Base-by-base conservation (phyloP, 2,888 invertebrate genomes). In the Perizoma flavofasciatum region DNA sequence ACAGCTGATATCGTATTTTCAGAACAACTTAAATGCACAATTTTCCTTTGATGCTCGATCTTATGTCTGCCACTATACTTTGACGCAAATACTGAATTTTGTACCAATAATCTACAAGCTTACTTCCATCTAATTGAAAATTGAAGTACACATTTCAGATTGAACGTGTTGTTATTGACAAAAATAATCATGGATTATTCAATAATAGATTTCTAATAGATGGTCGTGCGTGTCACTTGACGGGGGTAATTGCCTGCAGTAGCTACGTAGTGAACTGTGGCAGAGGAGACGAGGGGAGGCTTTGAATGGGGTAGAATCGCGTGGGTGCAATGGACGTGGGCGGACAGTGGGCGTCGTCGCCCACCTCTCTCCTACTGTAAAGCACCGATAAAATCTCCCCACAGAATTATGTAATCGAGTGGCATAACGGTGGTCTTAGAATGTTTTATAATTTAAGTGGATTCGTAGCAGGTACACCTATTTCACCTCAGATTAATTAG, bases 271-370 rank as follows among this genome's bases (percentile, higher is more conserved):
- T 48, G 33, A 11, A 48, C 48, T 47, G n/a, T 50, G 54, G 44
- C 37, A 22, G 58, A 61, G 71, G 39, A 9, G 39, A 39, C 39
- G 9, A 9, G 55, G 50, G 65, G 67, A 65, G 60, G 51, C 45
- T 39, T 49, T 51, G 10, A 46, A 48, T 49, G 44, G 55, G 61
- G 66, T 59, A 51, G 56, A 10, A 48, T 61, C 55, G 69, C 63
- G 70, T 68, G 60, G 75, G 71, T 64, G 60, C 55, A 41, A 62
- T 57, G 60, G 55, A 55, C 63, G 75, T 73, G 65, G 78, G 77
- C 64, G 72, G 68, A 40, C 34, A 41, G 74, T 74, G 69, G 76
- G 75, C 71, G 73, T 58, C 60, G 62, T 59, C 49, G 57, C 56
- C 22, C 32, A 39, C 32, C 56, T 1, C 7, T 49, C 41, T 51